These are phyloP conservation scores for Todiramphus saurophagus DNA, from an alignment of 2,113 vertebrate genomes.

Conservation along the genomic window DNA sequence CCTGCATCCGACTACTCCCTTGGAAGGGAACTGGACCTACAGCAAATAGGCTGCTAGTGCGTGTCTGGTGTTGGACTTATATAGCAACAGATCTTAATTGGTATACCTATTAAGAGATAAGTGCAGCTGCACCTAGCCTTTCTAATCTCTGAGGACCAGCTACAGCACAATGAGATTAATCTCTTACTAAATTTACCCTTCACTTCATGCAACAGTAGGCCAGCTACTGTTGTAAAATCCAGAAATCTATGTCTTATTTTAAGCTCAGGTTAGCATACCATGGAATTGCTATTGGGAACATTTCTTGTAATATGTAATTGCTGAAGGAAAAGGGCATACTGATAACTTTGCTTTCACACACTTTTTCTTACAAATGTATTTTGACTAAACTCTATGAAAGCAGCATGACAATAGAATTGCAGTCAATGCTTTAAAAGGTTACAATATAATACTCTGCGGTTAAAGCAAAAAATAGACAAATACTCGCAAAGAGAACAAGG, in stretches of 20 bases:
- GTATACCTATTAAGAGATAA: no score
- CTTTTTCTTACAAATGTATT: background rate
- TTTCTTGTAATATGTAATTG: background rate
- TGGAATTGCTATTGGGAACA: background rate
- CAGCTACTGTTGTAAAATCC: background rate
- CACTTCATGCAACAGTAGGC: background rate
- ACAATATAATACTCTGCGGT: background rate
- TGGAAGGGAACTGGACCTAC: no score
- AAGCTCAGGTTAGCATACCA: background rate
- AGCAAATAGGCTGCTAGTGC: no score
- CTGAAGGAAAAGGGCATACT: background rate
- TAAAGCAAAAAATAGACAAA: background rate
- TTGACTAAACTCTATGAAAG: background rate
- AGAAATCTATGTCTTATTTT: background rate
- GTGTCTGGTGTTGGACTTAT: no score
- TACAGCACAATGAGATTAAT: no score
- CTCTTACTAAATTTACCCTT: no score
- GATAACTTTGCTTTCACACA: background rate
- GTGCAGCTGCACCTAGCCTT: no score
- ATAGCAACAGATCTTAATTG: no score
- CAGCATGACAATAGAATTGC: background rate
- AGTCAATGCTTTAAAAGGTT: background rate
- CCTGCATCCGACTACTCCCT: no score
- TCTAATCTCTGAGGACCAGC: no score
- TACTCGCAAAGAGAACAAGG: background rate